Percentiles rank a stretch among this genome's conserved stretches.
phyloP scores from a whole-genome alignment of 2,888 invertebrate species.

The Idaea aversata region DNA sequence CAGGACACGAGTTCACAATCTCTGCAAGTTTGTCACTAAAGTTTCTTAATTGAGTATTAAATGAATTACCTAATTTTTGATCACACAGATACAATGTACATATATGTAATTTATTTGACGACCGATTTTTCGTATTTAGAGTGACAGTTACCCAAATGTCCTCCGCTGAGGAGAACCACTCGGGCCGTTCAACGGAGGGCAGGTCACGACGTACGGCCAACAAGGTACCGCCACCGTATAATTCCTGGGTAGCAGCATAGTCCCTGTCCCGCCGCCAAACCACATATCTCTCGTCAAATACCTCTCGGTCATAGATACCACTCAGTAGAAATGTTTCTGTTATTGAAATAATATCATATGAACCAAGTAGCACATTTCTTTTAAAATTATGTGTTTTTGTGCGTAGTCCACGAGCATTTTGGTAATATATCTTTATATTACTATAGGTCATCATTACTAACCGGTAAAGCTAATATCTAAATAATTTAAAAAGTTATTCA shows the following conservation, averaged over 20 bases:
- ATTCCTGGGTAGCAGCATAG: conserved; percentile 8
- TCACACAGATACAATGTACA: background rate
- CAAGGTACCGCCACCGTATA: background rate
- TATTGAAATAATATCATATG: conserved; percentile 21
- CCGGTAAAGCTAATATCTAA: background rate
- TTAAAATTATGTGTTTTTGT: conserved; percentile 19
- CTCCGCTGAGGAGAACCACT: conserved; percentile 18
- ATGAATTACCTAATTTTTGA: conserved; percentile 9
- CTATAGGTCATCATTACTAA: background rate
- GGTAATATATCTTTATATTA: conserved; percentile 18
- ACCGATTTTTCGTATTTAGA: background rate
- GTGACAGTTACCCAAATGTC: conserved; percentile 17
- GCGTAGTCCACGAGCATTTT: conserved; percentile 20
- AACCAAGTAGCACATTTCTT: conserved; percentile 13
- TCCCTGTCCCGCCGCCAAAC: conserved; percentile 17
- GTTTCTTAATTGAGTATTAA: conserved; percentile 13
- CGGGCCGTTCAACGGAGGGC: background rate
- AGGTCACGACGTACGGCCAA: background rate
- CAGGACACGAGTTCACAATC: conserved; percentile 3
- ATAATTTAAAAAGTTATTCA: background rate
- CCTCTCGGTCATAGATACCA: conserved; percentile 7
- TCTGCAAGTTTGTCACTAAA: conserved; percentile 15
- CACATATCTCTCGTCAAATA: background rate
- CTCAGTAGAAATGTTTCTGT: conserved; percentile 20
- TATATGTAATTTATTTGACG: background rate